Base-by-base conservation (phyloP, 2,888 invertebrate species). In the Caenorhabditis sinica region DNA sequence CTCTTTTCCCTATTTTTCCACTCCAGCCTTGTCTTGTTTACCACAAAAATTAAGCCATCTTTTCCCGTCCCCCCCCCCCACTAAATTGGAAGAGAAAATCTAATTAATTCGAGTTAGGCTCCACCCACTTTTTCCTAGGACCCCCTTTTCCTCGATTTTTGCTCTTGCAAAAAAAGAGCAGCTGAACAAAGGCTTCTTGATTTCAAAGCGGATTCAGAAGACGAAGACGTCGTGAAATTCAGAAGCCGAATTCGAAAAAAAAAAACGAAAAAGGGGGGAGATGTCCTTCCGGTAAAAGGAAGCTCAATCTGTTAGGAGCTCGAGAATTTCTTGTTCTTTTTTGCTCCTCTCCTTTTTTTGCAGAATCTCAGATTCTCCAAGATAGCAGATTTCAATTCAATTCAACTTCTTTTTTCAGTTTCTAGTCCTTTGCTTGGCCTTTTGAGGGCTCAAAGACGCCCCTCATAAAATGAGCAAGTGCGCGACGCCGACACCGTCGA, bases 401-500 rank as follows among this genome's bases (percentile, higher is more conserved):
- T n/a, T n/a, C 65, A 30, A 40, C 68, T 60, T 23, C 33, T 51
- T 45, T 20, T 69, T 69, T 51, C 76, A 66, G 68, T 33, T 60
- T 9, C 33, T 17, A 20, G 28, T 9, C 15, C 56, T n/a, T n/a
- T n/a, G n/a, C n/a, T n/a, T n/a, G n/a, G n/a, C 45, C 66, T 20
- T 20, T 69, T 11, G 6, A 11, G 28, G 1, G 23, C 25, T 28
- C 33, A 8, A 17, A 11, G 33, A 4, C 5, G 9, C 5, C 33
- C 13, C 40, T 2, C 40, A 40, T 40, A 40, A 30, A 43, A 72
- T 79, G 79, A 72, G 79, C 65, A 81, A 81, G 73, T 77, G 82
- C 28, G 68, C 83, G 6, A 79, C 83, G 20, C 83, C 83, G 61
- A 83, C 83, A n/a, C 83, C 83, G 4, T 83, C 83, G 0, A 83